phyloP scores from a whole-genome alignment of 2,888 invertebrate species.

The Cheilosia vernalis region DNA sequence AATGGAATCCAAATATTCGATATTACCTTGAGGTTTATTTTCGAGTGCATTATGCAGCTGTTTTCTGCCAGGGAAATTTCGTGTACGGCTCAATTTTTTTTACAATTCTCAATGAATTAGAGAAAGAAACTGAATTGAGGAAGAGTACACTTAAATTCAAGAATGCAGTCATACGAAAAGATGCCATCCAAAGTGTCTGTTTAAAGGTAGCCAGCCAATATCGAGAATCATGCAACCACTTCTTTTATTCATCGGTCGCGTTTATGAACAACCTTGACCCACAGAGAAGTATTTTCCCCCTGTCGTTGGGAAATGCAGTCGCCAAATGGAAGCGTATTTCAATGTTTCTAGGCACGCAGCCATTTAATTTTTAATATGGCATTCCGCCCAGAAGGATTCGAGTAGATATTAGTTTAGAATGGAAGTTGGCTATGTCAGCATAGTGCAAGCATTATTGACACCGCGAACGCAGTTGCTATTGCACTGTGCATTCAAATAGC shows the following conservation, averaged over 20 bases:
- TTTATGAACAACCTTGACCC: constrained; percentile 1
- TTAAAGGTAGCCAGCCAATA: background rate
- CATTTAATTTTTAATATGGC: background rate
- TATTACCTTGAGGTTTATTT: background rate
- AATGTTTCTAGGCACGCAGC: background rate
- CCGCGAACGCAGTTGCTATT: background rate
- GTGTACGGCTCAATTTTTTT: background rate
- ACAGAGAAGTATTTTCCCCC: background rate
- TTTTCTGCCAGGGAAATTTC: background rate
- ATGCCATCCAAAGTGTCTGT: background rate
- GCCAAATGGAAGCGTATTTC: background rate
- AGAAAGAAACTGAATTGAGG: background rate
- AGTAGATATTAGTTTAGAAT: constrained; percentile 15
- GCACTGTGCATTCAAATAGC: no score
- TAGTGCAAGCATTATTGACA: background rate
- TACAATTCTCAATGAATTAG: constrained; percentile 4
- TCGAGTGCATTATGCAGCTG: background rate
- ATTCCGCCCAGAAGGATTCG: constrained; percentile 1
- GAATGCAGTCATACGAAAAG: no score
- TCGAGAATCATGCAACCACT: background rate
- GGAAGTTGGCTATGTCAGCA: constrained; percentile 6
- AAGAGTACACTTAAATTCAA: background rate
- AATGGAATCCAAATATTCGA: no score
- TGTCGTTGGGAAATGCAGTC: background rate
- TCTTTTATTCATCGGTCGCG: background rate